Evolutionary conservation across 2,888 invertebrate genomes (phyloP).

Genomic region (Platycnemis pennipes): DNA sequence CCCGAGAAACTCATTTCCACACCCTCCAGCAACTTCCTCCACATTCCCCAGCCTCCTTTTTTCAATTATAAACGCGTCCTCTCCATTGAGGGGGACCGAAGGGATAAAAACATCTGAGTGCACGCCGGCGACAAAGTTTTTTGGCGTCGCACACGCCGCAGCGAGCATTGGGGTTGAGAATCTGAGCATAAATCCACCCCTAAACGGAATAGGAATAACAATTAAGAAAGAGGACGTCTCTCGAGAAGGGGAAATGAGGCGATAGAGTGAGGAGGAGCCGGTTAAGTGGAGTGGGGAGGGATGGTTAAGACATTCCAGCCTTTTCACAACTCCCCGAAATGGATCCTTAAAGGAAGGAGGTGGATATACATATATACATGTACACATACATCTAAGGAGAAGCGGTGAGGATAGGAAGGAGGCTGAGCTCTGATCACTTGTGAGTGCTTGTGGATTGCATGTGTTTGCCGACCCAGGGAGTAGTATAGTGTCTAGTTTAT

Average conservation of each 20-base stretch:
- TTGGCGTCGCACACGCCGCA: not conserved
- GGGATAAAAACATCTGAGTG: not conserved
- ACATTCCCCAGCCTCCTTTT: not conserved
- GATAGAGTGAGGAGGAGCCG: not conserved
- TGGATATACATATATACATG: not conserved
- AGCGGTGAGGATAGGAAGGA: not conserved
- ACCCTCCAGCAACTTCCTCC: not conserved
- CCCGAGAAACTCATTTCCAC: constrained; percentile 1
- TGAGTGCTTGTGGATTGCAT: not conserved
- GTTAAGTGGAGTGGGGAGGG: not conserved
- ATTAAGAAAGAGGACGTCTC: constrained; percentile 39
- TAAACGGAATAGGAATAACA: constrained; percentile 39
- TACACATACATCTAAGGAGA: constrained; percentile 13
- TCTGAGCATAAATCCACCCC: constrained; percentile 37
- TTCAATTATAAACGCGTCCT: constrained; percentile 19
- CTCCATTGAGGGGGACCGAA: not conserved
- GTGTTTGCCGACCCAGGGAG: not conserved
- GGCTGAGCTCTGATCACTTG: not conserved
- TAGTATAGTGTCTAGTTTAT: constrained; percentile 47
- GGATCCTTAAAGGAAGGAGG: not conserved
- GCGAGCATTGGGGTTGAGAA: not conserved
- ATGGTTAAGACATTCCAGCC: constrained; percentile 62
- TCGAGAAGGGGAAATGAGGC: not conserved
- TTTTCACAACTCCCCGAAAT: constrained; percentile 38
- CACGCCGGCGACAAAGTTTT: not conserved